Conservation (phyloP, 2,113 vertebrate species). For the Stegostoma tigrinum region DNA sequence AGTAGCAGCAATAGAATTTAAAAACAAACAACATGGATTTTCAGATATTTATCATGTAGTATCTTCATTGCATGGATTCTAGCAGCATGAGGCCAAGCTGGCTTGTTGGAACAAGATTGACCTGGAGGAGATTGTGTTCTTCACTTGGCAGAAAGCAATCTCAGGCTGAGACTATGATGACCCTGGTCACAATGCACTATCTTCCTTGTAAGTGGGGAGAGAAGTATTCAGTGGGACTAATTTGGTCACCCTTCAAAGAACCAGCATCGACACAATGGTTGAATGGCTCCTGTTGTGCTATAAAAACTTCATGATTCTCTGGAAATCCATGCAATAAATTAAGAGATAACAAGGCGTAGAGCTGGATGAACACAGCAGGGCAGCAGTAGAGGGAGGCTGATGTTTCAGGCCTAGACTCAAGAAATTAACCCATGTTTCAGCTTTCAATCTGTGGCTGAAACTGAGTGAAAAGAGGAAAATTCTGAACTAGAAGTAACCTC, state of each 20-base stretch:
- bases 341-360: too few relatives aligned
- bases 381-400: too few relatives aligned
- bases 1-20: too few relatives aligned
- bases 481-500: neutral
- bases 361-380: too few relatives aligned
- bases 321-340: neutral
- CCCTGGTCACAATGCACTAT: neutral
- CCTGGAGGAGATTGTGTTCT: too few relatives aligned
- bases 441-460: neutral
- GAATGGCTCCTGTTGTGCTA: neutral
- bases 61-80: too few relatives aligned
- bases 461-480: neutral
- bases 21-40: too few relatives aligned
- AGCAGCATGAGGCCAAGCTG: too few relatives aligned
- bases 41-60: too few relatives aligned
- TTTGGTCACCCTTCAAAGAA: neutral
- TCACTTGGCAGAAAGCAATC: too few relatives aligned
- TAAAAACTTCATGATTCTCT: neutral
- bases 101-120: too few relatives aligned
- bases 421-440: neutral
- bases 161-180: neutral
- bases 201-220: neutral
- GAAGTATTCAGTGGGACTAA: neutral
- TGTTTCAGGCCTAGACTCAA: too few relatives aligned
- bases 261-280: neutral